phyloP scores from a whole-genome alignment of 2,888 invertebrate species.

The Chrysolina oricalcia region DNA sequence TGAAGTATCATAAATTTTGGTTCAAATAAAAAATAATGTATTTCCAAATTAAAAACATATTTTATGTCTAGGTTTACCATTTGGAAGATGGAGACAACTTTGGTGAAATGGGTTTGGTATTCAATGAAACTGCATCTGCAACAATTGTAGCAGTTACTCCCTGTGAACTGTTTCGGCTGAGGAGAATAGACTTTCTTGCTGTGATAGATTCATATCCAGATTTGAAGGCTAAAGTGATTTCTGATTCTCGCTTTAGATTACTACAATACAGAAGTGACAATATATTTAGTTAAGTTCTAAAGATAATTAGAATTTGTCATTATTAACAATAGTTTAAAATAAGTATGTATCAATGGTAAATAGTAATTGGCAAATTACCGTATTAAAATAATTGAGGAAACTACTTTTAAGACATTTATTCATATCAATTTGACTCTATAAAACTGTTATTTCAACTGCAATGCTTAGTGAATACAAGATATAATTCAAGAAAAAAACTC shows the following conservation, averaged over 20 bases:
- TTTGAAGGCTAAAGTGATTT: constrained; percentile 51
- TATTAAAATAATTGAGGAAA: not conserved
- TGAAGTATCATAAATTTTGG: too few relatives aligned
- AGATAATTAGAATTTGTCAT: not conserved
- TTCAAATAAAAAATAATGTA: too few relatives aligned
- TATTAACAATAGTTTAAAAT: not conserved
- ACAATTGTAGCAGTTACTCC: constrained; percentile 71
- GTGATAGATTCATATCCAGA: constrained; percentile 68
- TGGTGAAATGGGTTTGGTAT: constrained; percentile 71
- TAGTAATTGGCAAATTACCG: not conserved
- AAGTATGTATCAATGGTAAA: not conserved
- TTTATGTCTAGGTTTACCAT: constrained; percentile 67
- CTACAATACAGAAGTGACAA: not conserved
- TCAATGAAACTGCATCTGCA: constrained; percentile 68
- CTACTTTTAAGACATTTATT: not conserved
- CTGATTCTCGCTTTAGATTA: constrained; percentile 9
- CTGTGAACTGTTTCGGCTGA: constrained; percentile 69
- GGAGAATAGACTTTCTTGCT: constrained; percentile 67
- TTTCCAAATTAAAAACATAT: not conserved
- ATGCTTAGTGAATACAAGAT: not conserved
- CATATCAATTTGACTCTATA: not conserved
- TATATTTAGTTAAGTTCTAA: not conserved
- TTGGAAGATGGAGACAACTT: constrained; percentile 72
- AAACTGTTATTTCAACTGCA: not conserved
- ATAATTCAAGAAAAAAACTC: constrained; percentile 29